phyloP scores from a whole-genome alignment of 2,888 invertebrate species.

The Sinhomidia bicolor region DNA sequence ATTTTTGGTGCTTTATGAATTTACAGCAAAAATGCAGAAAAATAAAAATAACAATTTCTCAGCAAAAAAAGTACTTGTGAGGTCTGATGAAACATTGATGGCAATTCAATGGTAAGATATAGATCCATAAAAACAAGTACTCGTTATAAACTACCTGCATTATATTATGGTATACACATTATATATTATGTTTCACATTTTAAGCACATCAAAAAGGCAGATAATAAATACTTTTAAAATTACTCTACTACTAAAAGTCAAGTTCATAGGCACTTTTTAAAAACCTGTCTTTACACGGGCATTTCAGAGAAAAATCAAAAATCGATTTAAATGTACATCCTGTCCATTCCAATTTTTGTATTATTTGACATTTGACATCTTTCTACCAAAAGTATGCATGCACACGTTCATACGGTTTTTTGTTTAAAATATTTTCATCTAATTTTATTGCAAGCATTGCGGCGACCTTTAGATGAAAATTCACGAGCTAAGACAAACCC shows the following conservation, averaged over 20 bases:
- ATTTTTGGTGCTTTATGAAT: slow-evolving; percentile 1
- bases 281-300: neutral
- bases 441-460: slow-evolving; percentile 11
- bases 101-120: too few relatives aligned
- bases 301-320: neutral
- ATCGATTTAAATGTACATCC: neutral
- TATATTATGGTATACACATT: too few relatives aligned
- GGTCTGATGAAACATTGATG: neutral
- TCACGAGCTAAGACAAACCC: neutral
- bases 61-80: neutral
- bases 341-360: neutral
- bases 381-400: neutral
- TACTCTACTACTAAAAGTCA: too few relatives aligned
- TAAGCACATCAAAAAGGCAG: too few relatives aligned
- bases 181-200: too few relatives aligned
- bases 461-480: slow-evolving; percentile 13
- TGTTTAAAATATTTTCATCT: too few relatives aligned
- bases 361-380: slow-evolving; percentile 30
- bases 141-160: too few relatives aligned
- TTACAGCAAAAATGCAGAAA: neutral
- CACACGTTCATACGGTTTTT: neutral
- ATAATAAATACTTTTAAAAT: too few relatives aligned
- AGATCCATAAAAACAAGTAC: too few relatives aligned
- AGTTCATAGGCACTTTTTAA: too few relatives aligned
- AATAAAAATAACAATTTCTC: neutral